Evolutionary conservation across 2,888 invertebrate species (phyloP).

Genomic region (Dioctria rufipes): DNA sequence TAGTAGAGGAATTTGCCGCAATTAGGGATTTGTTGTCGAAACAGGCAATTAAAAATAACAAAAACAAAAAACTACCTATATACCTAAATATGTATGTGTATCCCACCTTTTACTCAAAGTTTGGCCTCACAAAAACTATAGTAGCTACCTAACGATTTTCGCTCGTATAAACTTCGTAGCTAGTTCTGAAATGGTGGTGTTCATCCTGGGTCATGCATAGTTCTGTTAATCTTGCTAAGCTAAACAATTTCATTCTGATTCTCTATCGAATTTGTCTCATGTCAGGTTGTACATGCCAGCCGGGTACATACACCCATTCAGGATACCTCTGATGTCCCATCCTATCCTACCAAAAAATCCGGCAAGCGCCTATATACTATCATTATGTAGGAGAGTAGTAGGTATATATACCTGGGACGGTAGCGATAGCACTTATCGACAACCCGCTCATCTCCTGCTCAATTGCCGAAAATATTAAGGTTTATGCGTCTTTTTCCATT

Average conservation of each 20-base stretch:
- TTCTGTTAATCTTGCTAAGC: not conserved
- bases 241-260: not conserved
- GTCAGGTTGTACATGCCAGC: not conserved
- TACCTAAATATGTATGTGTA: too few relatives aligned
- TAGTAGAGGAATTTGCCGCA: too few relatives aligned
- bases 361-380: not conserved
- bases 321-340: not conserved
- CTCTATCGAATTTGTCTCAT: not conserved
- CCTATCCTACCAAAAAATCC: not conserved
- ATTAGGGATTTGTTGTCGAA: too few relatives aligned
- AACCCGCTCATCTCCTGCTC: not conserved
- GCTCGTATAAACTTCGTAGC: too few relatives aligned
- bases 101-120: too few relatives aligned
- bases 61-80: too few relatives aligned
- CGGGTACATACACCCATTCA: not conserved
- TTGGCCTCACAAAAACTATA: too few relatives aligned
- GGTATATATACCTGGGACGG: not conserved
- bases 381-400: too few relatives aligned
- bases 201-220: not conserved
- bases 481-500: not conserved
- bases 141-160: too few relatives aligned
- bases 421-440: not conserved
- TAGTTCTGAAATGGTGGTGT: too few relatives aligned
- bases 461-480: slow-evolving; percentile 28
- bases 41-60: too few relatives aligned